Evolutionary conservation across 1,140 invertebrate species (phyloP).

Genomic region (Drosophila auraria): DNA sequence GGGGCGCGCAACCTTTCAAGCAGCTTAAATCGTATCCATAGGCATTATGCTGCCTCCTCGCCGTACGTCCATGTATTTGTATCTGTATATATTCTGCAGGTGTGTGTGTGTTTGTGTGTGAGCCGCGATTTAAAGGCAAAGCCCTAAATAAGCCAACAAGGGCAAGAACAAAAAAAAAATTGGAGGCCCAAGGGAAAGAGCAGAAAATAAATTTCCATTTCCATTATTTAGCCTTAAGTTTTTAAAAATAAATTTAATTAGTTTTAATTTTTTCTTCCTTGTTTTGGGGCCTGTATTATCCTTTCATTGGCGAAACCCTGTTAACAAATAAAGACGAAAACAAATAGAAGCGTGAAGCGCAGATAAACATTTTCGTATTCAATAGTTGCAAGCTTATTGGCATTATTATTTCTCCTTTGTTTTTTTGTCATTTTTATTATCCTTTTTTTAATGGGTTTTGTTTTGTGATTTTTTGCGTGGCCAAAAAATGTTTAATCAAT

Average conservation of each 20-base stretch:
- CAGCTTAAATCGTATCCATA: constrained; percentile 78
- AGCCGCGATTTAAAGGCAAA: constrained; percentile 75
- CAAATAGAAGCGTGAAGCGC: background rate
- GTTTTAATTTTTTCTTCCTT: background rate
- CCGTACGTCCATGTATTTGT: constrained; percentile 25
- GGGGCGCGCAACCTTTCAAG: constrained; percentile 74
- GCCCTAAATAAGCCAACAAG: constrained; percentile 72
- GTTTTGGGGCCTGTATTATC: background rate
- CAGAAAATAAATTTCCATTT: constrained; percentile 60
- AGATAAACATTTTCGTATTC: constrained; percentile 22
- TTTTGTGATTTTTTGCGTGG: constrained; percentile 64
- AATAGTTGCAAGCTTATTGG: constrained; percentile 35
- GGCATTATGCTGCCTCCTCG: constrained; percentile 53
- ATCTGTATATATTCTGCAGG: constrained; percentile 13
- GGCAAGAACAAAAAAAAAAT: constrained; percentile 35
- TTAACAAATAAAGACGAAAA: constrained; percentile 19
- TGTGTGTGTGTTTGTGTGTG: constrained; percentile 25
- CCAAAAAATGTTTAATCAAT: constrained; percentile 82
- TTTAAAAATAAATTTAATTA: constrained; percentile 72
- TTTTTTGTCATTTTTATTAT: constrained; percentile 21
- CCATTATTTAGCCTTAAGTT: constrained; percentile 41
- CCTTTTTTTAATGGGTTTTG: constrained; percentile 12
- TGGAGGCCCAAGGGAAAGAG: constrained; percentile 30
- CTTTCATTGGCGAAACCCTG: constrained; percentile 2
- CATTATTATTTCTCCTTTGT: constrained; percentile 26